phyloP scores from a whole-genome alignment of 35 echinoderm and acorn worm genomes.

The Apostichopus californicus region DNA sequence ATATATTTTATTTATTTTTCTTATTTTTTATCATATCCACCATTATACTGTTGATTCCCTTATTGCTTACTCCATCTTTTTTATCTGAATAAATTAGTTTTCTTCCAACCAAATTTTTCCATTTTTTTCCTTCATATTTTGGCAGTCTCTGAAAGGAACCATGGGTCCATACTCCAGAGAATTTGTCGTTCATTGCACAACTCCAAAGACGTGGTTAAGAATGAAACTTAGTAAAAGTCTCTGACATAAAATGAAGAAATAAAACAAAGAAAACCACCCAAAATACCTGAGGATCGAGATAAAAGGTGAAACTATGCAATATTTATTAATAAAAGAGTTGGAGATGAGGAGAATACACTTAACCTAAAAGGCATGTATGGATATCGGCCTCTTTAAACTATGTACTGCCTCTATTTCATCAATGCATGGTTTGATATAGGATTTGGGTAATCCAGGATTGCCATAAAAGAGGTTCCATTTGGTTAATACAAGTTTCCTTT shows the following conservation, averaged over 20 bases:
- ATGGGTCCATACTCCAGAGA: slow-evolving; percentile 87
- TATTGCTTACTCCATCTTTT: too few species aligned
- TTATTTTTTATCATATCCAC: too few species aligned
- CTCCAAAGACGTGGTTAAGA: slow-evolving; percentile 77
- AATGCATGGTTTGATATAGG: neutral
- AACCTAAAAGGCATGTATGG: neutral
- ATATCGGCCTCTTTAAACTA: neutral
- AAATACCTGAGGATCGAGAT: neutral
- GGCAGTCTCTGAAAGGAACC: slow-evolving; percentile 62
- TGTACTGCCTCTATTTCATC: neutral
- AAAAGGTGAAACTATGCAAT: neutral
- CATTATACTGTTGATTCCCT: too few species aligned
- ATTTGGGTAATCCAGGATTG: too few species aligned
- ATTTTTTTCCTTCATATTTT: slow-evolving; percentile 8
- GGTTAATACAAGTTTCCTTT: neutral
- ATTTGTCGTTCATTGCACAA: slow-evolving; percentile 83
- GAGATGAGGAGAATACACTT: neutral
- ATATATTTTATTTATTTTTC: too few species aligned
- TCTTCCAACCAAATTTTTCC: neutral
- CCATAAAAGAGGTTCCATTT: too few species aligned
- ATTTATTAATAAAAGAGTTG: neutral
- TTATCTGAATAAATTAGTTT: too few species aligned
- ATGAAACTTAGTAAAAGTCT: slow-evolving; percentile 73
- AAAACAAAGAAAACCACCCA: neutral
- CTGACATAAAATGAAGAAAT: neutral